A percentile compares a stretch with the other conserved stretches of the same genome.
Evolutionary conservation across 2,113 vertebrate genomes (phyloP).

Genomic region (Grantiella picta): DNA sequence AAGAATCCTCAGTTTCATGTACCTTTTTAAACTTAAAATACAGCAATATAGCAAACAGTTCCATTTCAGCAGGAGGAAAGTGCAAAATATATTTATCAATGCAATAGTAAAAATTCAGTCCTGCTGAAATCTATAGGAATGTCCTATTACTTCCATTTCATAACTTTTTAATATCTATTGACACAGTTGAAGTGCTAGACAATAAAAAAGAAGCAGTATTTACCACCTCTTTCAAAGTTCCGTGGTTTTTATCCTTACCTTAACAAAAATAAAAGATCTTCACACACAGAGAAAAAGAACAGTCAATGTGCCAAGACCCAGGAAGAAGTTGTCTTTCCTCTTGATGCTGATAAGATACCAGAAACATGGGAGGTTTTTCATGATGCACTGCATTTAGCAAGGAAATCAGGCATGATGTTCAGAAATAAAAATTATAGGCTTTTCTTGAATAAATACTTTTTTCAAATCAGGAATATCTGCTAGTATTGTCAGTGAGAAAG

Average conservation of each 20-base stretch:
- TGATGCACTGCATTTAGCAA: background rate
- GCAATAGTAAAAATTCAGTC: background rate
- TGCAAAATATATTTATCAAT: background rate
- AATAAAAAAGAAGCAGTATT: background rate
- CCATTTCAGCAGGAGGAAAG: background rate
- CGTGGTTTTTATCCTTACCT: background rate
- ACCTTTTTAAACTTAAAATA: background rate
- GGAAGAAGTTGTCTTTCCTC: background rate
- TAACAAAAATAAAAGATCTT: background rate
- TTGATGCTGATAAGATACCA: background rate
- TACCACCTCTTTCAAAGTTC: background rate
- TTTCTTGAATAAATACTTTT: background rate
- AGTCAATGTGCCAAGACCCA: background rate
- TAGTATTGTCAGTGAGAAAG: background rate
- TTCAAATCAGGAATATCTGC: background rate
- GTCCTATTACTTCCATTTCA: background rate
- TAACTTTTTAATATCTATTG: background rate
- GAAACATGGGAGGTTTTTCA: accelerated
- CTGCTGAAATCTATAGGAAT: background rate
- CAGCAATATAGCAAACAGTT: background rate
- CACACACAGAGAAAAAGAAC: background rate
- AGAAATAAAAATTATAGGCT: background rate
- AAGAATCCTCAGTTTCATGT: background rate
- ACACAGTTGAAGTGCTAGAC: background rate
- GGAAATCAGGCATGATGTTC: background rate